phyloP scores from a whole-genome alignment of 1,140 invertebrate genomes.

The Drosophila ambigua region DNA sequence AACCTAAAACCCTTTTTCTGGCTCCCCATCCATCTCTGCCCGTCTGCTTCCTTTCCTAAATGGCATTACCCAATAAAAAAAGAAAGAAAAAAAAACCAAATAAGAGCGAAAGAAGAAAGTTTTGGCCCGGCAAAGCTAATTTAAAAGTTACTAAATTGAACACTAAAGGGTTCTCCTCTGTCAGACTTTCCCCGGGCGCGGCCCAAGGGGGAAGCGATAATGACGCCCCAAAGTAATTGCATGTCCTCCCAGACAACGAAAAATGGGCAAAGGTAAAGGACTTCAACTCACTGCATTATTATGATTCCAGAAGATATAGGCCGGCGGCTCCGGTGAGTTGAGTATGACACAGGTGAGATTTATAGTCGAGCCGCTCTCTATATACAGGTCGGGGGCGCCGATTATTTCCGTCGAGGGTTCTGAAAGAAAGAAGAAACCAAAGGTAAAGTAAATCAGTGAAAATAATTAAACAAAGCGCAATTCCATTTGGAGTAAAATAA shows the following conservation, averaged over 20 bases:
- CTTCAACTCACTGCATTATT: constrained; percentile 90
- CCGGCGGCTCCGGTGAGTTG: constrained; percentile 94
- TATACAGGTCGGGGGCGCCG: constrained; percentile 94
- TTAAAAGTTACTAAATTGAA: constrained; percentile 80
- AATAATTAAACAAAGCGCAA: constrained; percentile 7
- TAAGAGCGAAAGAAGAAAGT: constrained; percentile 40
- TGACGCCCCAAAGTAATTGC: constrained; percentile 69
- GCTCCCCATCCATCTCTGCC: background rate
- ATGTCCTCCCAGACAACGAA: constrained; percentile 13
- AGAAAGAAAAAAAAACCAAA: constrained; percentile 15
- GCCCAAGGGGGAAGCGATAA: constrained; percentile 44
- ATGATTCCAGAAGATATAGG: constrained; percentile 97
- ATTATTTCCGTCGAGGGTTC: constrained; percentile 95
- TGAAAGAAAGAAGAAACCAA: constrained; percentile 84
- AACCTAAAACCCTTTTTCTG: constrained; percentile 49
- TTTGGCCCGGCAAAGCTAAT: constrained; percentile 67
- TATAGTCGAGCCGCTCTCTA: constrained; percentile 95
- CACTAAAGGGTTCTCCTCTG: constrained; percentile 53
- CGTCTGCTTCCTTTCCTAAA: constrained; percentile 49
- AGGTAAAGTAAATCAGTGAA: background rate
- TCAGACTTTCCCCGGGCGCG: background rate
- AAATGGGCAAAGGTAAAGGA: constrained; percentile 2
- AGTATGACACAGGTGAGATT: constrained; percentile 96
- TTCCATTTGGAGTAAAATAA: constrained; percentile 41
- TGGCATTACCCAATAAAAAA: constrained; percentile 60